Percentiles rank a stretch among this genome's conserved stretches.
These are phyloP conservation scores for Hippocampus guttulatus DNA, from an alignment of 2,113 vertebrate genomes.

Conservation along the genomic window DNA sequence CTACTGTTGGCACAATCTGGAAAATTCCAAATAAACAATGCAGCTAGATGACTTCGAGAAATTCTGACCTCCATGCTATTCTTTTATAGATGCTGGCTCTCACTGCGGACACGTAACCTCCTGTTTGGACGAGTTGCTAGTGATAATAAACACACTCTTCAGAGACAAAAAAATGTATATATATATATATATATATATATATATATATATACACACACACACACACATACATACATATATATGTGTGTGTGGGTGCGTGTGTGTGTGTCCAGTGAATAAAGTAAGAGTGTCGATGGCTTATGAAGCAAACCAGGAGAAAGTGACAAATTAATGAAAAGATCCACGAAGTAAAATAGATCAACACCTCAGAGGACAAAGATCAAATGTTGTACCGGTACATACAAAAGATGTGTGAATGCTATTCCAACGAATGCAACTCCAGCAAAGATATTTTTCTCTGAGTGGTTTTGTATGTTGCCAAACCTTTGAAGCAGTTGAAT, in stretches of 20 bases:
- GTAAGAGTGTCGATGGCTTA: slow-evolving; percentile 12
- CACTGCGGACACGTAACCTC: slow-evolving; percentile 9
- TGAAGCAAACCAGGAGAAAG: slow-evolving; percentile 39
- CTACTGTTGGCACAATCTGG: slow-evolving; percentile 9
- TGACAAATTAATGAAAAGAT: slow-evolving; percentile 29
- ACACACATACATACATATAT: no score
- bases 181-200: no score
- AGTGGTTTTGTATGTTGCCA: slow-evolving; percentile 26
- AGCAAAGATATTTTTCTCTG: slow-evolving; percentile 49
- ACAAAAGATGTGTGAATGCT: slow-evolving; percentile 20
- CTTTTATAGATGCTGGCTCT: not conserved
- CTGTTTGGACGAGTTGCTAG: slow-evolving; percentile 25
- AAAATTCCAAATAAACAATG: slow-evolving; percentile 14
- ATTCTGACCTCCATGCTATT: slow-evolving; percentile 10
- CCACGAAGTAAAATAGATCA: slow-evolving; percentile 11
- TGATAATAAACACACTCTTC: slow-evolving; percentile 35
- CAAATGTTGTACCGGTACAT: not conserved
- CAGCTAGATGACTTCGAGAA: slow-evolving; percentile 6
- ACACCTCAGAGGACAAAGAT: slow-evolving; percentile 30
- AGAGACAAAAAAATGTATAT: slow-evolving; percentile 10
- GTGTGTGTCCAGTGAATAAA: slow-evolving; percentile 6
- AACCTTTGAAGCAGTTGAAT: slow-evolving; percentile 56
- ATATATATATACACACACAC: no score
- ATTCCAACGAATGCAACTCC: slow-evolving; percentile 37
- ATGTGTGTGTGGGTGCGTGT: not conserved